These are phyloP conservation scores for Rhabdomys pumilio DNA, from an alignment of 2,797 vertebrate species.

Conservation along the genomic window DNA sequence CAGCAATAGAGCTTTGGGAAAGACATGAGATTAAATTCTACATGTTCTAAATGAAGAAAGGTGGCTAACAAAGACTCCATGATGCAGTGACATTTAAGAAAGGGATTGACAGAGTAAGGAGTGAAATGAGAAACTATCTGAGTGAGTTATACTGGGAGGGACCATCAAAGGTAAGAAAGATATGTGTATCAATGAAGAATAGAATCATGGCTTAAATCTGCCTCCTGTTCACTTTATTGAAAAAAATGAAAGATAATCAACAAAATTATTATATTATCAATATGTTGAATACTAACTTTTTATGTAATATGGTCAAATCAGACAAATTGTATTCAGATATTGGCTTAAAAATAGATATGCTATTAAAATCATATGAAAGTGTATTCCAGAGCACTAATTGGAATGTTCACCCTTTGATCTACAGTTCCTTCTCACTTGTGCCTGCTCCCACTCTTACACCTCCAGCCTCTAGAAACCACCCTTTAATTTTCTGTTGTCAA, in stretches of 20 bases:
- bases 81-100: not conserved
- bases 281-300: conserved; percentile 28
- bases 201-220: not conserved
- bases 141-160: not conserved
- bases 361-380: not conserved
- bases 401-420: not conserved
- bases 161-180: not conserved
- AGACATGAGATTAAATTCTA: not conserved
- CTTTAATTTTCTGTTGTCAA: not conserved
- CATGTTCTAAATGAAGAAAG: not conserved
- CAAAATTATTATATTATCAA: not conserved
- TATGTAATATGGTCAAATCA: not conserved
- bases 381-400: not conserved
- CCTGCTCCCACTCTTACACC: too few species aligned
- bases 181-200: not conserved
- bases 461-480: not conserved
- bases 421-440: not conserved
- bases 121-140: not conserved
- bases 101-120: not conserved
- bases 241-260: conserved; percentile 20
- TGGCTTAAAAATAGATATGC: not conserved
- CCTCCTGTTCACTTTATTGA: not conserved
- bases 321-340: not conserved
- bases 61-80: not conserved
- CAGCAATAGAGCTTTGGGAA: not conserved